phyloP scores from a whole-genome alignment of 2,888 invertebrate species.

The Carterocephalus palaemon region DNA sequence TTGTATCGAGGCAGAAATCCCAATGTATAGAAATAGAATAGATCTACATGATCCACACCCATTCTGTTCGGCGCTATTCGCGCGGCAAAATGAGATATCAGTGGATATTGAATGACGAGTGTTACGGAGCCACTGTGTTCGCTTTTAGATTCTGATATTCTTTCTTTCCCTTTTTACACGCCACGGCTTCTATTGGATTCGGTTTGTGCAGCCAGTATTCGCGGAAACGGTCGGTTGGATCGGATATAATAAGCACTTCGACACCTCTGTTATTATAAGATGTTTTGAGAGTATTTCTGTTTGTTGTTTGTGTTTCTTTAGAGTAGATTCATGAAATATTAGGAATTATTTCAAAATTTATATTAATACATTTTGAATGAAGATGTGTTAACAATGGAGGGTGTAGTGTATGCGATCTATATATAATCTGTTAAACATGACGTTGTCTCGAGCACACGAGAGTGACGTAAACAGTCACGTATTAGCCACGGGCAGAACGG shows the following conservation, averaged over 20 bases:
- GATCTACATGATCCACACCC: constrained; percentile 56
- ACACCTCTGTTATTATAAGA: not conserved
- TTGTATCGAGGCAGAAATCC: constrained; percentile 43
- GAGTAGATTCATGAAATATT: no score
- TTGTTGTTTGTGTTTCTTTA: no score
- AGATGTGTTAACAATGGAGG: no score
- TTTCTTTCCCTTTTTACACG: constrained; percentile 43
- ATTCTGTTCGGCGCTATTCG: constrained; percentile 58
- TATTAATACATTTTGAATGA: no score
- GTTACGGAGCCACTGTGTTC: constrained; percentile 44
- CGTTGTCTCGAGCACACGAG: no score
- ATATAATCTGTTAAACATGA: no score
- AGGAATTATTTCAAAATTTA: no score
- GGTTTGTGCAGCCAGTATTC: constrained; percentile 22
- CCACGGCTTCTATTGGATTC: constrained; percentile 38
- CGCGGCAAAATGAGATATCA: constrained; percentile 74
- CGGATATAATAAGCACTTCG: constrained; percentile 46
- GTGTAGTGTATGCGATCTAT: no score
- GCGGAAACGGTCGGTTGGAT: constrained; percentile 33
- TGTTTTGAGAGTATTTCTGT: not conserved
- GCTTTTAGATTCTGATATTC: constrained; percentile 46
- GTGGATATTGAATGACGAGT: constrained; percentile 71
- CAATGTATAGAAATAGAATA: constrained; percentile 28
- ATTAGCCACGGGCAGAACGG: no score
- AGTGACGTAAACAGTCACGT: no score